Base-by-base conservation (phyloP, 1,140 invertebrate species). In the Neocloeon triangulifer region DNA sequence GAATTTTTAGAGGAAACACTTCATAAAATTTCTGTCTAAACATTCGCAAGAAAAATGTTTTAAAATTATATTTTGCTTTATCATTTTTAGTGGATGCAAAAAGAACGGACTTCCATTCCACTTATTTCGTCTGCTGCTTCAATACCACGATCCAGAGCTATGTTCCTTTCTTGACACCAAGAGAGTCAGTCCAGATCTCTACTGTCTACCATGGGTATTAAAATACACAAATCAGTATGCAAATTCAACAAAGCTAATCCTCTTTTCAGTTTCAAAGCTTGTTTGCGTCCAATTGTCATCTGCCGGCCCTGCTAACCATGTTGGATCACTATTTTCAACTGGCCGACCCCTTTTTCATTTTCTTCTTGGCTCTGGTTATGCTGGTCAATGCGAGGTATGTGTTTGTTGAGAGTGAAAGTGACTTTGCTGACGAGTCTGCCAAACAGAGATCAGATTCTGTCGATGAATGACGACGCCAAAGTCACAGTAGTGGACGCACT, bases 241-340 rank as follows among this genome's bases (percentile, higher is more conserved):
- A n/a, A n/a, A n/a, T n/a, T n/a, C n/a, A n/a, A n/a, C n/a, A n/a
- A n/a, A n/a, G n/a, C n/a, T n/a, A n/a, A n/a, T n/a, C n/a, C 15
- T 37, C 16, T 46, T n/a, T 50, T 38, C 48, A 70, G 69, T 76
- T 97, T 44, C 72, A 73, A 41, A 80, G 80, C 29, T 51, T 98
- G 14, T 94, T 98, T 58, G 73, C 86, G 16, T 70, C 72, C 14
- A 72, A 72, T 16, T 92, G 88, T 52, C 75, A 66, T 42, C 59
- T 92, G 30, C 70, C 78, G 40, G 79, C 91, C 6, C 76, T 82
- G 31, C 67, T 79, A 34, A 70, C 69, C 38, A 84, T 98, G 71
- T 98, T 92, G 94, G 92, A 97, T 59, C 64, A 89, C 19, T 97
- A 97, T 50, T 91, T 98, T 47, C 89, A 95, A 59, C 79, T 86